Evolutionary conservation across 2,888 invertebrate genomes (phyloP).

Genomic region (Cyclophora albipunctata): DNA sequence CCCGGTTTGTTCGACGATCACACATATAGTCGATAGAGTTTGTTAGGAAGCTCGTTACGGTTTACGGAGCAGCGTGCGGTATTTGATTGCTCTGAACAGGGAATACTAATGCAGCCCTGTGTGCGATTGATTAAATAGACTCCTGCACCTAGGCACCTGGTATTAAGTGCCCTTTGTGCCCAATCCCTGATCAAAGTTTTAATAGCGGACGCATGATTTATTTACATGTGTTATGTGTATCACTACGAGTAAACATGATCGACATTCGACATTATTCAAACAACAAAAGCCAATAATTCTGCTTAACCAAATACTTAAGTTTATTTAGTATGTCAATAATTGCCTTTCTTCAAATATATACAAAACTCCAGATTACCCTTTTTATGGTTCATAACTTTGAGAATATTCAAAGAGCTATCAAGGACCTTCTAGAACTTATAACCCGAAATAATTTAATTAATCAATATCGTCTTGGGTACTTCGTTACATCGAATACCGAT

Average conservation of each 20-base stretch:
- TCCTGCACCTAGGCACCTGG: conserved; percentile 1
- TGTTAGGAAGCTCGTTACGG: conserved; percentile 33
- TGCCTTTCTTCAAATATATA: too few relatives aligned
- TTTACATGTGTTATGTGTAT: background rate
- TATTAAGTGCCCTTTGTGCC: conserved; percentile 9
- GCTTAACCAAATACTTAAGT: too few relatives aligned
- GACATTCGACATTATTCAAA: too few relatives aligned
- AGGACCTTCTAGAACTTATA: too few relatives aligned
- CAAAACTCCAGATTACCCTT: too few relatives aligned
- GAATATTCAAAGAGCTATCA: too few relatives aligned
- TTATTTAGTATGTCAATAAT: too few relatives aligned
- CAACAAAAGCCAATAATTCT: too few relatives aligned
- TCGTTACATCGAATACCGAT: background rate
- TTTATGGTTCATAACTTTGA: too few relatives aligned
- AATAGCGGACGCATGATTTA: background rate
- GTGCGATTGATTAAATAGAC: conserved; percentile 30
- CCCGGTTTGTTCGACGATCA: too few relatives aligned
- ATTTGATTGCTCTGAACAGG: conserved; percentile 39
- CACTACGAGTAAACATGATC: too few relatives aligned
- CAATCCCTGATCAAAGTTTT: conserved; percentile 2
- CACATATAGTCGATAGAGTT: conserved; percentile 11
- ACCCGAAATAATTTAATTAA: too few relatives aligned
- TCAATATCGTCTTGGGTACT: background rate
- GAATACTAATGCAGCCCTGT: conserved; percentile 36
- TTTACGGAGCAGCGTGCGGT: conserved; percentile 26